A percentile compares a stretch with the other conserved stretches of the same genome.
Conservation (phyloP, 2,888 invertebrate genomes). For the Drosophila stalkeri region DNA sequence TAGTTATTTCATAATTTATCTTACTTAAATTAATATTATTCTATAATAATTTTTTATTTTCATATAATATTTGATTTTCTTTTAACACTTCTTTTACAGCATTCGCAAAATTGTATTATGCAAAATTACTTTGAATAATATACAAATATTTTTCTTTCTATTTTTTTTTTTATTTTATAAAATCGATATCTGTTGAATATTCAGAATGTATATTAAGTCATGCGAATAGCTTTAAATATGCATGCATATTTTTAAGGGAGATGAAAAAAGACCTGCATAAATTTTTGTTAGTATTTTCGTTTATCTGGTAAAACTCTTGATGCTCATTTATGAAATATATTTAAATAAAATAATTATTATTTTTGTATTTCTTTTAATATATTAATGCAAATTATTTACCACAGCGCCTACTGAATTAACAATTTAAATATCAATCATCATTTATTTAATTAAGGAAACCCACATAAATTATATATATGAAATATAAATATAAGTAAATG, state of each 20-base stretch:
- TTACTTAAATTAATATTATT: background rate
- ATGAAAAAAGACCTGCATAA: background rate
- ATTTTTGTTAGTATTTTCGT: background rate
- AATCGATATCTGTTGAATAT: slow-evolving; percentile 5
- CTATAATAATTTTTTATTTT: background rate
- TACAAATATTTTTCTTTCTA: background rate
- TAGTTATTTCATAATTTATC: background rate
- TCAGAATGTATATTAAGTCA: background rate
- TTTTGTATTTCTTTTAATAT: background rate
- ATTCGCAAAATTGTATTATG: background rate
- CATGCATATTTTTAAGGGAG: background rate
- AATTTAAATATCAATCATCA: slow-evolving; percentile 11
- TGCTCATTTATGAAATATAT: background rate
- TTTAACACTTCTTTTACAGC: background rate
- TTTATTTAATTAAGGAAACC: slow-evolving; percentile 2
- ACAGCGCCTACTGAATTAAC: background rate
- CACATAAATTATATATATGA: background rate
- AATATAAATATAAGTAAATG: background rate
- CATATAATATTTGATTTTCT: background rate
- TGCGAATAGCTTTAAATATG: slow-evolving; percentile 1
- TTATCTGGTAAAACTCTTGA: too few relatives aligned
- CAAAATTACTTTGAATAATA: background rate
- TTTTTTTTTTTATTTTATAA: background rate
- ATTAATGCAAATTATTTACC: background rate
- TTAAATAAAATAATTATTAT: background rate